phyloP scores from a whole-genome alignment of 2,113 vertebrate species.

The Elanus axillaris region DNA sequence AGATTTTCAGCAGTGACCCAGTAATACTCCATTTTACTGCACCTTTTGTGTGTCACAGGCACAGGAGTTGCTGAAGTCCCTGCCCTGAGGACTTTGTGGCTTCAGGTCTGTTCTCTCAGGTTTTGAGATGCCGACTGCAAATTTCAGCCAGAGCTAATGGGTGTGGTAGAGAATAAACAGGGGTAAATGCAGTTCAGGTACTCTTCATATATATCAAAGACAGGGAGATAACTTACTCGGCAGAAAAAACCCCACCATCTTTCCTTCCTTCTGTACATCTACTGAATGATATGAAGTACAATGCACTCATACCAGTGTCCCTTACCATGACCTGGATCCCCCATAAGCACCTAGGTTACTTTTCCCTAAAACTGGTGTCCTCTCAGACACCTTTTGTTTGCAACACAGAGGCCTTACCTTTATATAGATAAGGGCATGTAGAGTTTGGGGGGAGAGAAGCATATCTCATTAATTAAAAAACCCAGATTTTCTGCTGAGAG shows the following conservation, averaged over 20 bases:
- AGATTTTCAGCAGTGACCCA: not conserved
- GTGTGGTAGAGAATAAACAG: not conserved
- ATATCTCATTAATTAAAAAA: not conserved
- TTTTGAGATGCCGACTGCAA: not conserved
- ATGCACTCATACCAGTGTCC: not conserved
- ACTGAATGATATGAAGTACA: not conserved
- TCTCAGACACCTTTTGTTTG: not conserved
- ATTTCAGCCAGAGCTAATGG: not conserved
- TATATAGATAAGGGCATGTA: not conserved
- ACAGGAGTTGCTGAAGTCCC: not conserved
- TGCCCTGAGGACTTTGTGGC: not conserved
- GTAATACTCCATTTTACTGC: not conserved
- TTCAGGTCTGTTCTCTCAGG: not conserved
- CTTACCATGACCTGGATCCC: not conserved
- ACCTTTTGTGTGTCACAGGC: not conserved
- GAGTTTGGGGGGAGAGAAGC: not conserved
- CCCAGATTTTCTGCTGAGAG: not conserved
- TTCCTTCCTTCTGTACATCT: not conserved
- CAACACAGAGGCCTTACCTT: not conserved
- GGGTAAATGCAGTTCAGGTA: conserved; percentile 2
- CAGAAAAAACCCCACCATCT: not conserved
- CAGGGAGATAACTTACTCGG: not conserved
- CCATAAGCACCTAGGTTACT: not conserved
- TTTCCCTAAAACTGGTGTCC: not conserved
- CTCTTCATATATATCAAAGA: not conserved